These are phyloP conservation scores for Lepus oiostolus DNA, from an alignment of 2,797 vertebrate species.

Conservation along the genomic window DNA sequence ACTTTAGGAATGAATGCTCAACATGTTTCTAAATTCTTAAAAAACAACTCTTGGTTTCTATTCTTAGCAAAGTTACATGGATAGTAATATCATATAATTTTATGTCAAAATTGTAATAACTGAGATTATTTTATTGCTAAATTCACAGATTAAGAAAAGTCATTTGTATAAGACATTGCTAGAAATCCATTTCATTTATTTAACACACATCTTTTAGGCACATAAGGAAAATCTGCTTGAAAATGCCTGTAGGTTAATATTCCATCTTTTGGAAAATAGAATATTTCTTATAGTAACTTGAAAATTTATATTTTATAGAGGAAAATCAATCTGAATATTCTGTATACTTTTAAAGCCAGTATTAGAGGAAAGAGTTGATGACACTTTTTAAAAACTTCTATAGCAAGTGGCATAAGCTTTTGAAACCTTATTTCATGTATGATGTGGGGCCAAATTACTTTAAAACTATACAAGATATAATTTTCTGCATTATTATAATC, in stretches of 20 bases:
- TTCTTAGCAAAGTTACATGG: slow-evolving; percentile 68
- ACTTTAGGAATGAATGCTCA: slow-evolving; percentile 84
- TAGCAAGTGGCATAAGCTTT: background rate
- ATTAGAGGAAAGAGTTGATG: background rate
- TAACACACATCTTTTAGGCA: background rate
- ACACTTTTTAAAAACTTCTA: background rate
- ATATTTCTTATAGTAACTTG: background rate
- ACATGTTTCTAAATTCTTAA: slow-evolving; percentile 80
- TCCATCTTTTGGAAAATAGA: slow-evolving; percentile 39
- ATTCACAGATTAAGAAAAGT: background rate
- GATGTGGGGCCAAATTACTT: background rate
- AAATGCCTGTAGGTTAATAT: slow-evolving; percentile 40
- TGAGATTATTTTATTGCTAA: background rate
- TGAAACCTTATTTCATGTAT: background rate
- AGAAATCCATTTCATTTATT: background rate
- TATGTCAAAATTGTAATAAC: background rate
- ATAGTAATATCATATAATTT: slow-evolving; percentile 28
- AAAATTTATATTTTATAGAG: background rate
- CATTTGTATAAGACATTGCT: slow-evolving; percentile 14
- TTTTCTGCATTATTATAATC: background rate
- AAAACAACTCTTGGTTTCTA: slow-evolving; percentile 64
- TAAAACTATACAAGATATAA: background rate
- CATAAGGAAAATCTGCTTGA: background rate
- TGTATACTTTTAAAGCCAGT: background rate
- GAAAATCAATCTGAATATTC: background rate